Conservation (phyloP, 1,140 invertebrate genomes). For the Spodoptera frugiperda region DNA sequence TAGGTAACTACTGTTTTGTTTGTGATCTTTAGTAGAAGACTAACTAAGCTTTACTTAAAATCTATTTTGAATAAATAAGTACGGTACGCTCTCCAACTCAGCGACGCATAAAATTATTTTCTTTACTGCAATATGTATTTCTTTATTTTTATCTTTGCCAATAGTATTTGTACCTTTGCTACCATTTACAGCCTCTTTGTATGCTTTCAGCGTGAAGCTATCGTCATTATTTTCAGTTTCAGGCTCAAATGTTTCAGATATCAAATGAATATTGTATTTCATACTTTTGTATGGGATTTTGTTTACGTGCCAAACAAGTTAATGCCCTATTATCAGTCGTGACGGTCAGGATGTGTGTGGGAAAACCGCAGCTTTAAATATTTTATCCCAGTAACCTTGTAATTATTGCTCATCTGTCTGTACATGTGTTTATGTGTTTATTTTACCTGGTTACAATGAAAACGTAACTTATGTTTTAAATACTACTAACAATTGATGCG, state of each 20-base stretch:
- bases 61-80: no score
- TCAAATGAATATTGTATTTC: constrained; percentile 14
- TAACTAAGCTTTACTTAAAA: no score
- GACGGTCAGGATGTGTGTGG: neutral
- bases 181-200: constrained; percentile 4
- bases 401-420: neutral
- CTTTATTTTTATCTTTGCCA: neutral
- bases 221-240: constrained; percentile 4
- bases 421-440: neutral
- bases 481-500: neutral
- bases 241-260: neutral
- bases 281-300: neutral
- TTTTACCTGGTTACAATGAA: neutral
- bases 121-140: no score
- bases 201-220: neutral
- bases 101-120: no score
- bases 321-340: neutral
- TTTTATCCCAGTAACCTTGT: constrained; percentile 6
- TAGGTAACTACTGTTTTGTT: no score
- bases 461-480: no score
- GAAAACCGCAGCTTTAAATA: constrained; percentile 10
- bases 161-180: neutral
- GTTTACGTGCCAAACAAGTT: neutral
- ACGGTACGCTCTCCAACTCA: no score
- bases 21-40: no score